Evolutionary conservation across 2,888 invertebrate species (phyloP), one percentile per base, ranked within the genome.

Genomic region (Xylocampa areola): DNA sequence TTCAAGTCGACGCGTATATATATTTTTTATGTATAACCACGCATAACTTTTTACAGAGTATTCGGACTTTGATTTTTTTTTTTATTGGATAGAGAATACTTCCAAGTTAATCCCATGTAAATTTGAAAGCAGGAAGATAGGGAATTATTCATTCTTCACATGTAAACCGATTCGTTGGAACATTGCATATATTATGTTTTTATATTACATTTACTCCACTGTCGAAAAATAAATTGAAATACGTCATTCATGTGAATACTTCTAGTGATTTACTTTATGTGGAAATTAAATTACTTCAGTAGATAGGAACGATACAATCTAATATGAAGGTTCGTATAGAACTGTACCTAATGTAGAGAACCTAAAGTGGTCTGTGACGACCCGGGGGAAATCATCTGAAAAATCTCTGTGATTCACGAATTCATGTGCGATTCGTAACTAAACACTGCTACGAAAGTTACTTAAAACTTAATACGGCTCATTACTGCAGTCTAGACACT

Each of bases 321-420:
- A 25, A 23, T 39, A 44, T 21, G 30, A 40, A 25, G 16, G 41
- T 48, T 33, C 10, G 49, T 30, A 10, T 58, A 41, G 16, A 44
- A 14, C 10, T 25, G 45, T 52, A n/a, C n/a, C n/a, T n/a, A 53
- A 51, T 60, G 52, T 54, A 66, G 23, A 51, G 33, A 54, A 57
- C 48, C 48, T 60, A 48, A 70, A 79, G 74, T 75, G 77, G 80
- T 73, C 55, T 75, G 69, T 73, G 71, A 66, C 53, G 73, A 65
- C 86, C 82, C 86, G 30, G 47, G 87, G 87, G 88, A 88, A 88
- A 89, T 88, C 86, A 86, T 69, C 67, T 66, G 68, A 72, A 76
- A 81, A 81, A 79, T 77, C 52, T 49, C 21, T 77, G 76, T 77
- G 77, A 83, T 75, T 81, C 75, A 63, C 68, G 50, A 64, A 64